Conservation (phyloP, 1,140 invertebrate species). For the Mercenaria mercenaria region DNA sequence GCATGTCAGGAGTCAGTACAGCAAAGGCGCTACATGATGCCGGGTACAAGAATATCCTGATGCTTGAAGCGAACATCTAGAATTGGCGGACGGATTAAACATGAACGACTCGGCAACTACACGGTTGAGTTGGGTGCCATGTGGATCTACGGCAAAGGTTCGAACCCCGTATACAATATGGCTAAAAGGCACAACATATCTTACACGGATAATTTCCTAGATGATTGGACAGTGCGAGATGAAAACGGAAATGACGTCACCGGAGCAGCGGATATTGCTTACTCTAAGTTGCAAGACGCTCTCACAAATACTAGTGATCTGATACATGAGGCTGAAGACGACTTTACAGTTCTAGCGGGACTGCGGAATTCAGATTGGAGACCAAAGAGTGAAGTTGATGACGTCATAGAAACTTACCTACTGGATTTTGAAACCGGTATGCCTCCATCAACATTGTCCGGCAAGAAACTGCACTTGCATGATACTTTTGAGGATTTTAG, state of each 20-base stretch:
- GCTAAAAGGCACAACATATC: slow-evolving; percentile 19
- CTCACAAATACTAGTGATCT: background rate
- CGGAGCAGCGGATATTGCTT: background rate
- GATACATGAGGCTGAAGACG: background rate
- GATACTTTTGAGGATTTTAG: slow-evolving; percentile 28
- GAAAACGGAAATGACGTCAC: slow-evolving; percentile 38
- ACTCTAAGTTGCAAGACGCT: background rate
- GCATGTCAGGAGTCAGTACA: slow-evolving; percentile 56
- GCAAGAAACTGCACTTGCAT: slow-evolving; percentile 3
- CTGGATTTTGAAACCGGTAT: slow-evolving; percentile 43
- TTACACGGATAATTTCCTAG: background rate
- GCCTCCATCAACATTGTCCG: slow-evolving; percentile 1
- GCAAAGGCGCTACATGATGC: slow-evolving; percentile 44
- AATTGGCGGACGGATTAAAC: slow-evolving; percentile 32
- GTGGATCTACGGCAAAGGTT: slow-evolving; percentile 57
- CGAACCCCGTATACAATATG: slow-evolving; percentile 46
- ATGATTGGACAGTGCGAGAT: slow-evolving; percentile 43
- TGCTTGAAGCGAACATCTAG: slow-evolving; percentile 29
- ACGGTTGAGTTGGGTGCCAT: slow-evolving; percentile 53
- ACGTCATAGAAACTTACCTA: slow-evolving; percentile 33
- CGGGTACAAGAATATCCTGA: slow-evolving; percentile 49
- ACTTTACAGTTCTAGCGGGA: slow-evolving; percentile 38
- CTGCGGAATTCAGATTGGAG: slow-evolving; percentile 35
- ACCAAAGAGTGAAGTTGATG: slow-evolving; percentile 29
- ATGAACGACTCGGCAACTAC: background rate